Percentiles rank a stretch among this genome's conserved stretches.
phyloP scores from a whole-genome alignment of 2,113 vertebrate species.

The Typhlomys cinereus region DNA sequence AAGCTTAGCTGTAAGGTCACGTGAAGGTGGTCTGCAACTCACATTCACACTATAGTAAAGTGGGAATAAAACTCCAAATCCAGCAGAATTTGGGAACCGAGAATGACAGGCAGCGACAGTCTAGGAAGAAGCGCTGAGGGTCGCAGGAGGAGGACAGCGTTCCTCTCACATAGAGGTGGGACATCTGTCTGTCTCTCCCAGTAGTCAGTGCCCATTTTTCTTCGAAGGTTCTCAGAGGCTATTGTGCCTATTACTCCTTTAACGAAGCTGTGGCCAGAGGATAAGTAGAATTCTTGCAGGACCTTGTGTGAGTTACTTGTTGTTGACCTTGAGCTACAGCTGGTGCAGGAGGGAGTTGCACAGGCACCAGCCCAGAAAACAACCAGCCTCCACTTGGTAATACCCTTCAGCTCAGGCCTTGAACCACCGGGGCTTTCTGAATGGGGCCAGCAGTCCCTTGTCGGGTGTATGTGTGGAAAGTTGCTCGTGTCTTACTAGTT shows the following conservation, averaged over 20 bases:
- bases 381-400: neutral
- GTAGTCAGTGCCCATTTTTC: neutral
- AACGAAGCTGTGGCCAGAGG: neutral
- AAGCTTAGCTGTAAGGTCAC: neutral
- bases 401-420: neutral
- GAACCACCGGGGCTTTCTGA: neutral
- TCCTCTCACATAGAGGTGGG: neutral
- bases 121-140: neutral
- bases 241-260: neutral
- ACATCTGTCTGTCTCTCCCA: neutral
- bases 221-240: neutral
- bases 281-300: neutral
- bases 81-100: neutral
- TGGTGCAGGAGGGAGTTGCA: neutral
- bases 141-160: neutral
- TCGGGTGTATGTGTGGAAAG: accelerated
- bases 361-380: neutral
- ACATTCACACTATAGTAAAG: neutral
- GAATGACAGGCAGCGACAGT: neutral
- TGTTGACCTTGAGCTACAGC: neutral
- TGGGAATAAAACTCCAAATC: neutral
- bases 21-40: neutral
- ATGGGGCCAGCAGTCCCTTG: neutral
- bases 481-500: neutral
- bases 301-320: neutral